Percentiles rank a stretch among this genome's conserved stretches.
Evolutionary conservation across 2,888 invertebrate species (phyloP).

Genomic region (Erpobdella octoculata): DNA sequence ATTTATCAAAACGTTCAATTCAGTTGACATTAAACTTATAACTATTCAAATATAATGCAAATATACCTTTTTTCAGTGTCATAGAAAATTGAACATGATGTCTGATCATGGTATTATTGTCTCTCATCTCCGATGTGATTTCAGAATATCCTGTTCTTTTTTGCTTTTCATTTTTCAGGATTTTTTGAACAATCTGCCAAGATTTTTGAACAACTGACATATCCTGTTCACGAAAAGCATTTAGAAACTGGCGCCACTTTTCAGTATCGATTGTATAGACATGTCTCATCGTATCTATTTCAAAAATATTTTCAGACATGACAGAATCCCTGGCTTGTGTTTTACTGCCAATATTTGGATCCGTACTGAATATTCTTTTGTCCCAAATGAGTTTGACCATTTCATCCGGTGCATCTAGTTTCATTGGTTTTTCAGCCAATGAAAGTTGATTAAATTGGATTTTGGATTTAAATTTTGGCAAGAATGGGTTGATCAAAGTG

Average conservation of each 20-base stretch:
- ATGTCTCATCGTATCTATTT: no score
- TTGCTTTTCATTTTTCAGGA: background rate
- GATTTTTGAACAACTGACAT: background rate
- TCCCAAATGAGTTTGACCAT: conserved; percentile 44
- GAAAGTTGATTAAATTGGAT: background rate
- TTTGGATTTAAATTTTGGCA: conserved; percentile 18
- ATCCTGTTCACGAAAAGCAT: background rate
- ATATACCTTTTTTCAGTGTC: conserved; percentile 6
- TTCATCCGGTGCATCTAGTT: conserved; percentile 31
- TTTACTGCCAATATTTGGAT: background rate
- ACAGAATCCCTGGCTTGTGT: conserved; percentile 7
- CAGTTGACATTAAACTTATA: no score
- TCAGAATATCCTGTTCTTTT: background rate
- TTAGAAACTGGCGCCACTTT: background rate
- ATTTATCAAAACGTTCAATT: no score
- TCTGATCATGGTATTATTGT: conserved; percentile 1
- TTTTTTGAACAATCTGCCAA: conserved; percentile 8
- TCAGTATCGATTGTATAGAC: background rate
- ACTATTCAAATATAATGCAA: no score
- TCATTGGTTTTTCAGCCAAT: conserved; percentile 33
- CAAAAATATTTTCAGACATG: no score
- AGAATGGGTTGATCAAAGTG: conserved; percentile 37
- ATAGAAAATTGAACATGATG: conserved; percentile 23
- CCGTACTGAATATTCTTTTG: conserved; percentile 42
- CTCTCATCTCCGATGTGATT: conserved; percentile 27